A percentile compares a stretch with the other conserved stretches of the same genome.
These are phyloP conservation scores for Berghia stephanieae DNA, from an alignment of 1,140 invertebrate species.

Conservation along the genomic window DNA sequence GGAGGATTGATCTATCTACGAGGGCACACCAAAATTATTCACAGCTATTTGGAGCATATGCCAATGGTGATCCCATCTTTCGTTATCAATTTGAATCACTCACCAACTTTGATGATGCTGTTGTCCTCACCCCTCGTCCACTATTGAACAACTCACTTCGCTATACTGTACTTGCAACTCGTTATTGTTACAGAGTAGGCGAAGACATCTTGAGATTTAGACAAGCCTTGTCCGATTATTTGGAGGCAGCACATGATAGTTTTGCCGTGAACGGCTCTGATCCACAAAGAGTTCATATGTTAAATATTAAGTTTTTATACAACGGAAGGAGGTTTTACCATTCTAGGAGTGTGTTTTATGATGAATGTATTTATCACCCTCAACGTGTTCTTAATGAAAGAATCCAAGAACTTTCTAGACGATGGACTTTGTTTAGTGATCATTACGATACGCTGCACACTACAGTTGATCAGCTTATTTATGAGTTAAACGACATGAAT, in stretches of 20 bases:
- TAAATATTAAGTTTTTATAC: constrained; percentile 34
- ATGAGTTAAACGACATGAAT: too few relatives aligned
- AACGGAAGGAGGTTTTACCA: constrained; percentile 40
- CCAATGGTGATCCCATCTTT: too few relatives aligned
- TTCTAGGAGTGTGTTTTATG: constrained; percentile 48
- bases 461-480: too few relatives aligned
- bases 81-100: too few relatives aligned
- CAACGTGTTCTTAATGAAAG: constrained; percentile 36
- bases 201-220: constrained; percentile 31
- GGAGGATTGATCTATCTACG: constrained; percentile 40
- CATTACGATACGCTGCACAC: too few relatives aligned
- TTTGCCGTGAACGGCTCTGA: constrained; percentile 30
- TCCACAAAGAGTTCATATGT: too few relatives aligned
- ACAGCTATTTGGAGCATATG: too few relatives aligned
- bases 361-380: constrained; percentile 46
- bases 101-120: too few relatives aligned
- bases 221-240: constrained; percentile 4
- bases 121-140: constrained; percentile 41
- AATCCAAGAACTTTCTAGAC: constrained; percentile 29
- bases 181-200: constrained; percentile 31
- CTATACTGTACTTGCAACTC: constrained; percentile 36
- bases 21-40: too few relatives aligned
- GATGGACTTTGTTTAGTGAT: too few relatives aligned
- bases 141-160: constrained; percentile 38
- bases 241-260: constrained; percentile 34